Conservation (phyloP, 2,113 vertebrate species). For the Protomyctophum bolini region DNA sequence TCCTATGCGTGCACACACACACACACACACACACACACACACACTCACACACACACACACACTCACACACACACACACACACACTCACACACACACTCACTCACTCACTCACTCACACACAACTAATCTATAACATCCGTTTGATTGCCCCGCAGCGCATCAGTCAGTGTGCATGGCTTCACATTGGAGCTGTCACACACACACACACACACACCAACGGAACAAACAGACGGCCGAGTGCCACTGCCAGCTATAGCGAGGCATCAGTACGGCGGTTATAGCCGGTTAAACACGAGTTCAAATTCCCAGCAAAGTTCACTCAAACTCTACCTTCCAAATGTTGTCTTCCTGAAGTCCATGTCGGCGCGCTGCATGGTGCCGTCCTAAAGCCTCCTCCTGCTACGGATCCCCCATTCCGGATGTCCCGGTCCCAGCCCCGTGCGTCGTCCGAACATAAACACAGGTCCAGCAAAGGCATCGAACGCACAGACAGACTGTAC, state of each 20-base stretch:
- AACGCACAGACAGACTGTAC: not conserved
- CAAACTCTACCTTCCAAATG: conserved; percentile 85
- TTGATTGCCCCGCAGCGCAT: no score
- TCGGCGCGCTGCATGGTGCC: conserved; percentile 30
- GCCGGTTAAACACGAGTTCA: not conserved
- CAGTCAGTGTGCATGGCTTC: not conserved
- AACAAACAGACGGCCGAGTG: conserved; percentile 23
- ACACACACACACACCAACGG: conserved; percentile 5
- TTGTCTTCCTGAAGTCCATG: conserved; percentile 91
- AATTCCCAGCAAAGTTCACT: not conserved
- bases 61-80: not conserved
- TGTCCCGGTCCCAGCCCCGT: conserved; percentile 65
- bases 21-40: no score
- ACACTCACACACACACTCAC: not conserved
- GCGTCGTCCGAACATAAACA: conserved; percentile 38
- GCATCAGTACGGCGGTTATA: not conserved
- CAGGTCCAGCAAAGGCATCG: conserved; percentile 31
- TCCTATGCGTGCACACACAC: no score
- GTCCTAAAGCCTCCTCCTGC: conserved; percentile 34
- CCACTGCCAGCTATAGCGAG: conserved; percentile 13
- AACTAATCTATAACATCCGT: not conserved
- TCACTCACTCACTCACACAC: not conserved
- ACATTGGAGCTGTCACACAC: not conserved
- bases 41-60: no score
- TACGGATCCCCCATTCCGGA: conserved; percentile 60